Conservation (phyloP, 2,113 vertebrate genomes). For the Pseudolaguvia tuberculata region DNA sequence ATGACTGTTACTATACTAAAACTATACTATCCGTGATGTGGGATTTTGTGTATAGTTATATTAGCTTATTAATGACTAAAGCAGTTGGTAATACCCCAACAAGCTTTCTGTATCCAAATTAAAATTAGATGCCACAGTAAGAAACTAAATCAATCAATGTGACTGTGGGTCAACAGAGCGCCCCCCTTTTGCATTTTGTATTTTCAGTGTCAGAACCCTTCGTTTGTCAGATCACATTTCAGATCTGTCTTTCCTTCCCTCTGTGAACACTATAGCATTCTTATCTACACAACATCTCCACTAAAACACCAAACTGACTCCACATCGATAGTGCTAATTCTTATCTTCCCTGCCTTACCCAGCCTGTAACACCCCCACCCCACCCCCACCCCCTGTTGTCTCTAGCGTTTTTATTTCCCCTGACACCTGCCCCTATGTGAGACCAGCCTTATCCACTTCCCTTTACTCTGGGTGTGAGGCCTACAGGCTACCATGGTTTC, state of each 20-base stretch:
- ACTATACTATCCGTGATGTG: constrained; percentile 17
- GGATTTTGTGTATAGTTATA: constrained; percentile 39
- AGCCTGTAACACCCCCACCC: neutral
- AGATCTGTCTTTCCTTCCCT: constrained; percentile 6
- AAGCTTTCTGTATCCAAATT: constrained; percentile 53
- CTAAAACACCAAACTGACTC: constrained; percentile 26
- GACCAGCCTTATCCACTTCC: constrained; percentile 8
- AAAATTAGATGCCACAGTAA: constrained; percentile 30
- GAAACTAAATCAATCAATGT: constrained; percentile 21
- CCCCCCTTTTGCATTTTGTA: neutral
- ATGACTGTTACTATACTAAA: constrained; percentile 12
- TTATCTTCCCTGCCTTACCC: neutral
- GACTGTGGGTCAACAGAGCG: constrained; percentile 6
- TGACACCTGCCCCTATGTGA: constrained; percentile 11
- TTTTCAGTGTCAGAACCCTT: no score
- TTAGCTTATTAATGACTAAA: constrained; percentile 48
- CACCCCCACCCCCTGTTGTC: neutral
- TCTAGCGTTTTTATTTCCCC: constrained; percentile 13
- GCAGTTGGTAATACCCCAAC: constrained; percentile 50
- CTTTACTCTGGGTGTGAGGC: constrained; percentile 54
- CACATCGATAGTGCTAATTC: constrained; percentile 9
- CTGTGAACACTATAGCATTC: neutral
- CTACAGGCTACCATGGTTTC: constrained; percentile 47
- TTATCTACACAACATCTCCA: constrained; percentile 18
- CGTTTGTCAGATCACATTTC: constrained; percentile 27